phyloP scores from a whole-genome alignment of 2,888 invertebrate genomes.

The Ceraclea dissimilis region DNA sequence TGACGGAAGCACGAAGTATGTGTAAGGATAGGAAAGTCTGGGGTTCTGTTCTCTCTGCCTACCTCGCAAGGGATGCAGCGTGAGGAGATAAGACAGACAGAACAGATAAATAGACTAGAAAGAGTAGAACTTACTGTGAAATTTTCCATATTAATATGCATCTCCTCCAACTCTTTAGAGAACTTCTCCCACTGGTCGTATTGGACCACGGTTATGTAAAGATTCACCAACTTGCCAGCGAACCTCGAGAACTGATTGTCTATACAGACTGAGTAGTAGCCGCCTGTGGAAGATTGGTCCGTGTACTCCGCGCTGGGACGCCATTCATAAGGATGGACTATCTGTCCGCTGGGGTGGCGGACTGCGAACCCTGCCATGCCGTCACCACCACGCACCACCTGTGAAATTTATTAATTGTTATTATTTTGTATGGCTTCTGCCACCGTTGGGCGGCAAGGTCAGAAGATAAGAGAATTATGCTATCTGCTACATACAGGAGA shows the following conservation, averaged over 20 bases:
- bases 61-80: too few species aligned
- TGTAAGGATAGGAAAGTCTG: too few species aligned
- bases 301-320: slow-evolving; percentile 83
- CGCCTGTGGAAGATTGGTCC: slow-evolving; percentile 70
- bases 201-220: slow-evolving; percentile 85
- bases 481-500: too few species aligned
- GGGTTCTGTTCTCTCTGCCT: too few species aligned
- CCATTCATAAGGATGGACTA: slow-evolving; percentile 89
- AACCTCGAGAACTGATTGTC: slow-evolving; percentile 91
- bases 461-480: too few species aligned
- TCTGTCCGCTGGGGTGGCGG: slow-evolving; percentile 72
- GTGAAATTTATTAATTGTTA: too few species aligned
- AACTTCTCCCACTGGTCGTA: slow-evolving; percentile 92
- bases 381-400: slow-evolving; percentile 90
- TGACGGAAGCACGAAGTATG: too few species aligned
- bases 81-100: too few species aligned
- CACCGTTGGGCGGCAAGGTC: too few species aligned
- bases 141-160: slow-evolving; percentile 82
- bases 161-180: slow-evolving; percentile 78
- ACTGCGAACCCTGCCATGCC: slow-evolving; percentile 91
- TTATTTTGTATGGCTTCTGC: too few species aligned
- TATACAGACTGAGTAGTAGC: slow-evolving; percentile 85
- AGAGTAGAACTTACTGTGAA: slow-evolving; percentile 64
- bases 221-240: slow-evolving; percentile 80
- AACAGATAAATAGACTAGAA: too few species aligned